Base-by-base conservation (phyloP, 1,140 invertebrate genomes). In the Subanguina moxae region DNA sequence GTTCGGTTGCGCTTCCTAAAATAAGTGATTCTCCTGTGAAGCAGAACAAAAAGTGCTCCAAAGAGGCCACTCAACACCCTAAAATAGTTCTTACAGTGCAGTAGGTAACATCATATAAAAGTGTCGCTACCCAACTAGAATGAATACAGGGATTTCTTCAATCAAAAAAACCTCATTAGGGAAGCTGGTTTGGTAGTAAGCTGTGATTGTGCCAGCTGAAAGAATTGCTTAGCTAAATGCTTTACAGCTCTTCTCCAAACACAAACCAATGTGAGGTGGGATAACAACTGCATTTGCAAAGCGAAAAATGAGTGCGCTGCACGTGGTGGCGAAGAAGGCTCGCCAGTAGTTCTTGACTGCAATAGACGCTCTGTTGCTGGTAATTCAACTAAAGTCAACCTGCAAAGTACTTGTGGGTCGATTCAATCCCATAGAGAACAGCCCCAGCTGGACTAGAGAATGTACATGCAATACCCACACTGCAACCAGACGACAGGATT, bases 401-500 rank as follows among this genome's bases (percentile, higher is more conserved):
- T 38, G 32, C 94, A 84, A 99, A 99, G 82, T 97, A 98, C 1
- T 94, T 94, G 0, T 94, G 93, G 28, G 95, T 98, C 84, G 97
- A 94, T 87, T 99, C 95, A 73, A 99, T 97, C 78, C 93, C 96
- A 84, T 97, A 98, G 19, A 98, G 86, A 0, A 98, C 95, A 52
- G 76, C 79, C 70, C 78, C 78, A 70, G 74, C 74, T 1, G 78
- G 78, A 27, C 72, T 68, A 27, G 68, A 70, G 73, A 81, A 80
- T 19, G 78, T 81, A 46, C 78, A 80, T 7, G 78, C 78, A 61
- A 71, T 71, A 21, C 69, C 73, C 28, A 75, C 74, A 27, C 76
- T 75, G 57, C 80, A 82, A 48, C 78, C 80, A 48, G 80, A 82
- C 11, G 73, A 71, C 32, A 83, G 52, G 65, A 82, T 80, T 64